Evolutionary conservation across 2,888 invertebrate species (phyloP).

Genomic region (Leucophenga maculata): DNA sequence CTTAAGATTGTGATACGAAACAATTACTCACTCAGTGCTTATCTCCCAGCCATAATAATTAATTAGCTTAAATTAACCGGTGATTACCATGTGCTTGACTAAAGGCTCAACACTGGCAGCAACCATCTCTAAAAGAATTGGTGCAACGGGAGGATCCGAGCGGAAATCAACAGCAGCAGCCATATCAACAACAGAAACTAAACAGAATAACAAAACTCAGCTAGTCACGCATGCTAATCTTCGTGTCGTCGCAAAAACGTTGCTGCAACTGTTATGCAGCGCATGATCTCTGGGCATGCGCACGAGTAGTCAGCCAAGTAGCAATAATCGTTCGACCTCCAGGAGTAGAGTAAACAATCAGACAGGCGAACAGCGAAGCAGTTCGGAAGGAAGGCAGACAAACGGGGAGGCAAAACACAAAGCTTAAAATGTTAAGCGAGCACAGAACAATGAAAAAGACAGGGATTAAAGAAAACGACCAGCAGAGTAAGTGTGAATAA

Average conservation of each 20-base stretch:
- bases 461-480: too few relatives aligned
- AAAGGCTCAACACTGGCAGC: too few relatives aligned
- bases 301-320: not conserved
- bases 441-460: too few relatives aligned
- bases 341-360: conserved; percentile 4
- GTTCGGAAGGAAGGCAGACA: too few relatives aligned
- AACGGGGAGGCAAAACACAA: too few relatives aligned
- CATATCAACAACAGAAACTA: conserved; percentile 19
- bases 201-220: conserved; percentile 60
- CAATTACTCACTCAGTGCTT: conserved; percentile 65
- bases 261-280: conserved; percentile 47
- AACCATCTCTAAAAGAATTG: conserved; percentile 29
- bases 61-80: conserved; percentile 70
- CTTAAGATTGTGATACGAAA: conserved; percentile 31
- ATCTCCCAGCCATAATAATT: conserved; percentile 68
- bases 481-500: too few relatives aligned
- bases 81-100: conserved; percentile 58
- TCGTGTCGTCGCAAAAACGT: conserved; percentile 61
- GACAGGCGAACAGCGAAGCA: not conserved
- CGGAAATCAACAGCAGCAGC: not conserved
- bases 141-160: conserved; percentile 7
- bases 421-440: too few relatives aligned
- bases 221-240: conserved; percentile 68
- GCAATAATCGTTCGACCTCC: conserved; percentile 2
- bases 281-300: conserved; percentile 19